Conservation (phyloP, 1,140 invertebrate genomes). For the Heliconius hermathena region DNA sequence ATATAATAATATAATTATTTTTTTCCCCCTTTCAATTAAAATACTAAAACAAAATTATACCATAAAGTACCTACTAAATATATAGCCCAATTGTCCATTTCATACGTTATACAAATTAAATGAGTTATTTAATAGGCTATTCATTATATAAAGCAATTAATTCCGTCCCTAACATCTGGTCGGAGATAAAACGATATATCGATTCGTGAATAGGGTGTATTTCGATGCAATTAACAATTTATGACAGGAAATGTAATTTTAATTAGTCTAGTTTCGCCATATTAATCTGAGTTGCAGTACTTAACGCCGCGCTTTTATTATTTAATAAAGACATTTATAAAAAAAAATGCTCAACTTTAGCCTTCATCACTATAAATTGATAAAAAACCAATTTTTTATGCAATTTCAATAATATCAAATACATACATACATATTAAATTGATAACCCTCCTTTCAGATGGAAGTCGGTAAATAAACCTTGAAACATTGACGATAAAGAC, state of each 20-base stretch:
- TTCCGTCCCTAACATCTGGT: conserved; percentile 2
- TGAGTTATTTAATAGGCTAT: conserved; percentile 12
- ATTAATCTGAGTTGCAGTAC: not conserved
- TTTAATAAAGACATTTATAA: too few species aligned
- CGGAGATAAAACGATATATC: conserved; percentile 18
- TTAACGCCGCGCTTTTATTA: not conserved
- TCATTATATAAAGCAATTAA: conserved; percentile 16
- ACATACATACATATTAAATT: too few species aligned
- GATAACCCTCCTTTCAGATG: too few species aligned
- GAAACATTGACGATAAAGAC: not conserved
- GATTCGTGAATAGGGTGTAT: not conserved
- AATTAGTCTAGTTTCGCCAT: not conserved
- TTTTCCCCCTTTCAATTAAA: too few species aligned
- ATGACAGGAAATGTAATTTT: conserved; percentile 11
- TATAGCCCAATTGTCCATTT: not conserved
- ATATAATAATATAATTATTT: too few species aligned
- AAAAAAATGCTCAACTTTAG: too few species aligned
- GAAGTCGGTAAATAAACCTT: not conserved
- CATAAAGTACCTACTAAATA: not conserved
- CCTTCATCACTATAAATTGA: too few species aligned
- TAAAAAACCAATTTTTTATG: too few species aligned
- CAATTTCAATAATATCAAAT: too few species aligned
- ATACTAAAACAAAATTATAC: not conserved
- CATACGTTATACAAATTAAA: conserved; percentile 9
- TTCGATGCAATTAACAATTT: conserved; percentile 10